A percentile compares a stretch with the other conserved stretches of the same genome.
Evolutionary conservation across 2,888 invertebrate genomes (phyloP).

Genomic region (Oxyscelio sp.): DNA sequence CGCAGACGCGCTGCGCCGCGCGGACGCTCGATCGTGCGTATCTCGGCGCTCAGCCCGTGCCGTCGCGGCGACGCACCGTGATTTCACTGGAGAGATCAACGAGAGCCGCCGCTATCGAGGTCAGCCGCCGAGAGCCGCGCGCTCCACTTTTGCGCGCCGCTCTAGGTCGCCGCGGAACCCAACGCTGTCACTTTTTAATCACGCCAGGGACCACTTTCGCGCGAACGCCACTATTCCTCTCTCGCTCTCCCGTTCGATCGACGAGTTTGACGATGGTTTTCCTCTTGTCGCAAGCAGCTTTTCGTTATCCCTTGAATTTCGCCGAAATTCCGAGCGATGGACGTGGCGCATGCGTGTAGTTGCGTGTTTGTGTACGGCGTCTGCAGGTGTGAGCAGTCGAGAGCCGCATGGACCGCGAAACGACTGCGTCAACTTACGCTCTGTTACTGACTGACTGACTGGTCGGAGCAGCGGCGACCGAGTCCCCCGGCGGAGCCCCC

Average conservation of each 20-base stretch:
- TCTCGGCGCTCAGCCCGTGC: slow-evolving; percentile 74
- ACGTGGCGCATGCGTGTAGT: not conserved
- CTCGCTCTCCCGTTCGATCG: slow-evolving; percentile 5
- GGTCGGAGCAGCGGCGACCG: slow-evolving; percentile 57
- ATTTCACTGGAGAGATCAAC: slow-evolving; percentile 80
- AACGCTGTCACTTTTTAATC: slow-evolving; percentile 62
- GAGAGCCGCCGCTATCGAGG: slow-evolving; percentile 76
- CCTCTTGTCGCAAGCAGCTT: slow-evolving; percentile 19
- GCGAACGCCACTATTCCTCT: slow-evolving; percentile 21
- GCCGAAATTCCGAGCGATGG: too few species aligned
- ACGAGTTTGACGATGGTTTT: slow-evolving; percentile 6
- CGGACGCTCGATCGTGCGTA: slow-evolving; percentile 62
- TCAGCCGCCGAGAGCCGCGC: slow-evolving; percentile 72
- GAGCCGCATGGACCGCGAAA: slow-evolving; percentile 22
- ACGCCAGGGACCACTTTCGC: slow-evolving; percentile 9
- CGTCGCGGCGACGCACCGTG: slow-evolving; percentile 77
- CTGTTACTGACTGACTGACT: slow-evolving; percentile 83
- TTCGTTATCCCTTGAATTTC: too few species aligned
- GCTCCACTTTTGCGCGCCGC: slow-evolving; percentile 66
- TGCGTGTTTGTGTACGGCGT: not conserved
- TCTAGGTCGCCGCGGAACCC: slow-evolving; percentile 60
- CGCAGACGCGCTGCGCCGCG: slow-evolving; percentile 59
- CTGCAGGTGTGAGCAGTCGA: not conserved
- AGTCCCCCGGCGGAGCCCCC: slow-evolving; percentile 60
- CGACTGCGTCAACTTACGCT: slow-evolving; percentile 79